These are phyloP conservation scores for Formica exsecta DNA, from an alignment of 1,140 invertebrate species.

Conservation along the genomic window DNA sequence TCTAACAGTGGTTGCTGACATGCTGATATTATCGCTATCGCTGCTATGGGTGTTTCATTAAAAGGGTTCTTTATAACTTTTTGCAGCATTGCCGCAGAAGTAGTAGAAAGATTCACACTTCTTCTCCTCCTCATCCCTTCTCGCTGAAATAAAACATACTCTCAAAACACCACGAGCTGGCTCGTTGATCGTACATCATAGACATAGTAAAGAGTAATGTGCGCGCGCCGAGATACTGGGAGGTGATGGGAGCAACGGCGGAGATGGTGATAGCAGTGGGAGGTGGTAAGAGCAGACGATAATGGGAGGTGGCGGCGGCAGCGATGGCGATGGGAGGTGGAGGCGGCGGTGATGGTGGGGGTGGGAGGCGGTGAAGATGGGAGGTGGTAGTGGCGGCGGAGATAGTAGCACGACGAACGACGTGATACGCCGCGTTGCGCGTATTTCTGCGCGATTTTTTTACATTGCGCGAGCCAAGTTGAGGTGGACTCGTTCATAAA, in stretches of 20 bases:
- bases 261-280: not conserved
- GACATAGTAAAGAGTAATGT: conserved; percentile 80
- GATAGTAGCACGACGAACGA: not conserved
- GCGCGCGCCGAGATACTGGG: conserved; percentile 65
- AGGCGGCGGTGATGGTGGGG: not conserved
- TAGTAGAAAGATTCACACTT: not conserved
- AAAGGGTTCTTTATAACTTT: too few relatives aligned
- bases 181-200: conserved; percentile 66
- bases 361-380: not conserved
- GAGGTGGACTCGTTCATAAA: not conserved
- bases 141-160: conserved; percentile 34
- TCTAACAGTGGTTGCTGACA: not conserved
- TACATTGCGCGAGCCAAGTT: not conserved
- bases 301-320: not conserved
- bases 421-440: conserved; percentile 2
- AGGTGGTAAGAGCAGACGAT: too few relatives aligned
- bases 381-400: not conserved
- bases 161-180: conserved; percentile 37
- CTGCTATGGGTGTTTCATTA: conserved; percentile 3
- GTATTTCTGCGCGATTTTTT: conserved; percentile 38
- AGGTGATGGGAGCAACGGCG: not conserved
- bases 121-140: not conserved
- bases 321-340: not conserved
- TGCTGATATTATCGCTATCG: not conserved
- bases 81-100: not conserved